A percentile compares a stretch with the other conserved stretches of the same genome.
phyloP scores from a whole-genome alignment of 2,113 vertebrate genomes.

The Mormyrus iriodes region DNA sequence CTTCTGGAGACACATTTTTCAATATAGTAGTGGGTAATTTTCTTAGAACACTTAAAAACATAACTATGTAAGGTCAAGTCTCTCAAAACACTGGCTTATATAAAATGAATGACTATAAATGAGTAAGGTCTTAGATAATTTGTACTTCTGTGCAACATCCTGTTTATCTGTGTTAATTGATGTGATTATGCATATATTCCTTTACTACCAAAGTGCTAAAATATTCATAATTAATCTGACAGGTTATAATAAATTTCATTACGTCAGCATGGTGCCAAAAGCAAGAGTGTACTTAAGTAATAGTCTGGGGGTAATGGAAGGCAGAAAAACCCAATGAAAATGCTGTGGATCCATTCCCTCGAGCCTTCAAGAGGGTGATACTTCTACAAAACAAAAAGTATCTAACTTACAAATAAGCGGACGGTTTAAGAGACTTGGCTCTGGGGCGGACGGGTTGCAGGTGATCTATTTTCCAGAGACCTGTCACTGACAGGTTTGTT shows the following conservation, averaged over 20 bases:
- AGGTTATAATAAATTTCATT: background rate
- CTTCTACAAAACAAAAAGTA: background rate
- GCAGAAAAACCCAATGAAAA: background rate
- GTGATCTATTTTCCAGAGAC: background rate
- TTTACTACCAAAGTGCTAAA: background rate
- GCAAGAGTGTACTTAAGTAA: background rate
- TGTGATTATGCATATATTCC: background rate
- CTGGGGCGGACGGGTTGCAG: background rate
- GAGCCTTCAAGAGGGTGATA: background rate
- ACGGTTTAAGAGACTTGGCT: background rate
- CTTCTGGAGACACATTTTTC: background rate
- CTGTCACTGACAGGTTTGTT: background rate
- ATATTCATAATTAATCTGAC: background rate
- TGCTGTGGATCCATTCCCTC: background rate
- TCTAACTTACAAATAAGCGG: background rate
- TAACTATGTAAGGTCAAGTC: background rate
- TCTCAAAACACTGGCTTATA: background rate
- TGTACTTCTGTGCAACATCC: background rate
- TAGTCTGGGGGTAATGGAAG: background rate
- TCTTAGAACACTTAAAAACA: background rate
- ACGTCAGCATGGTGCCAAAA: background rate
- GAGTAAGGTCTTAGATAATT: background rate
- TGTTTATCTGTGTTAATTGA: background rate
- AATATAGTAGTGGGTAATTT: background rate
- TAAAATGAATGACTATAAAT: background rate